Evolutionary conservation across 2,797 vertebrate species (phyloP).

Genomic region (Micromesistius poutassou): DNA sequence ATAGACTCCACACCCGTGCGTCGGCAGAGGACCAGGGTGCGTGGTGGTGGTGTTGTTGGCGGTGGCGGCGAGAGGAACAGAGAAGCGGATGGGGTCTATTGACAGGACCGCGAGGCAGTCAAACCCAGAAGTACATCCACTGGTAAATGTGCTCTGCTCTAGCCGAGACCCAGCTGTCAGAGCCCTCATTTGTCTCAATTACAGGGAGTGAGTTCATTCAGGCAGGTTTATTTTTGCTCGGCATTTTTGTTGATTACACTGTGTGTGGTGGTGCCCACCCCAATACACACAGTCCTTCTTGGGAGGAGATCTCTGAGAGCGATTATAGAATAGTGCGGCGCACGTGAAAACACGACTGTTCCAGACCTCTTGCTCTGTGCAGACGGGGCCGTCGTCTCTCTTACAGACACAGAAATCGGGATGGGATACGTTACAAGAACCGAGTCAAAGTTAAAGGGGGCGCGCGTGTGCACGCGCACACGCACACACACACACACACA

Average conservation of each 20-base stretch:
- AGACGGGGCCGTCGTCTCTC: slow-evolving; percentile 51
- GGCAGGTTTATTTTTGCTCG: slow-evolving; percentile 50
- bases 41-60: background rate
- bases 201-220: slow-evolving; percentile 39
- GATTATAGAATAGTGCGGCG: slow-evolving; percentile 49
- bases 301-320: slow-evolving; percentile 43
- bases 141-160: slow-evolving; percentile 32
- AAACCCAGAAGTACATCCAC: slow-evolving; percentile 55
- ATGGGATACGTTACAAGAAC: slow-evolving; percentile 27
- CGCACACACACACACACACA: no score
- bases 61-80: slow-evolving; percentile 67
- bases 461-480: no score
- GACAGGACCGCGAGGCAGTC: slow-evolving; percentile 61
- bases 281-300: slow-evolving; percentile 43
- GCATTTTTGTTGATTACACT: slow-evolving; percentile 59
- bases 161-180: slow-evolving; percentile 40
- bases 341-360: slow-evolving; percentile 51
- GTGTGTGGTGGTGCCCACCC: slow-evolving; percentile 39
- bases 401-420: slow-evolving; percentile 52
- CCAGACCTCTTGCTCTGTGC: slow-evolving; percentile 45
- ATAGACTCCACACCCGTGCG: no score
- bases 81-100: slow-evolving; percentile 67
- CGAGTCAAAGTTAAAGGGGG: no score
- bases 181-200: slow-evolving; percentile 44
- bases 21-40: no score